Percentiles rank a stretch among this genome's conserved stretches.
These are phyloP conservation scores for Andinoacara biseriatus DNA, from an alignment of 2,113 vertebrate genomes.

Conservation along the genomic window DNA sequence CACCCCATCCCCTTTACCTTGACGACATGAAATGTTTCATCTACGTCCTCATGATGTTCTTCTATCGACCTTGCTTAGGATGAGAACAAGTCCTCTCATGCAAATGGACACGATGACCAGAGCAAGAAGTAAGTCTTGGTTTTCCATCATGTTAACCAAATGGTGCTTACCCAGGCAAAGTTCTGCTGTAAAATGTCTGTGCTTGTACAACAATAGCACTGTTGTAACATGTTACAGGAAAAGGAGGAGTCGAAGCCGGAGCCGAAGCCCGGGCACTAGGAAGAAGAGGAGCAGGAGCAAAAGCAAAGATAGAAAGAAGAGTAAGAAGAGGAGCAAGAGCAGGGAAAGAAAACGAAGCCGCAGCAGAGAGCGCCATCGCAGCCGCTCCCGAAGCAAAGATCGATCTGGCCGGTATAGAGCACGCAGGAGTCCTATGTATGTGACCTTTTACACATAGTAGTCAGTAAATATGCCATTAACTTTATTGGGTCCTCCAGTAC, in stretches of 20 bases:
- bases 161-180: neutral
- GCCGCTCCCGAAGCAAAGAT: conserved; percentile 89
- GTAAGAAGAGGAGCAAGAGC: conserved; percentile 90
- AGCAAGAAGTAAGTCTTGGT: conserved; percentile 91
- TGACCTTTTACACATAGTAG: conserved; percentile 34
- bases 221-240: conserved; percentile 80
- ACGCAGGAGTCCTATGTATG: conserved; percentile 91
- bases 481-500: neutral
- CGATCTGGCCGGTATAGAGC: conserved; percentile 87
- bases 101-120: conserved; percentile 96
- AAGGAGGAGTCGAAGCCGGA: conserved; percentile 89
- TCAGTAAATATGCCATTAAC: neutral
- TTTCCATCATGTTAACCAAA: neutral
- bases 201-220: neutral
- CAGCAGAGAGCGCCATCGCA: conserved; percentile 91
- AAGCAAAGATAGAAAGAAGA: conserved; percentile 90
- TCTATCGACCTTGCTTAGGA: conserved; percentile 99
- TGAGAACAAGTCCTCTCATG: conserved; percentile 99
- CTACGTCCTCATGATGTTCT: conserved; percentile 99
- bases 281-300: conserved; percentile 89
- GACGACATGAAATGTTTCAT: conserved; percentile 98
- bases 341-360: conserved; percentile 89
- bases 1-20: conserved; percentile 94
- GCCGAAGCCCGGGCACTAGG: conserved; percentile 87
- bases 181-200: neutral